A percentile compares a stretch with the other conserved stretches of the same genome.
phyloP scores from a whole-genome alignment of 2,113 vertebrate species.

The Pseudopipra pipra region DNA sequence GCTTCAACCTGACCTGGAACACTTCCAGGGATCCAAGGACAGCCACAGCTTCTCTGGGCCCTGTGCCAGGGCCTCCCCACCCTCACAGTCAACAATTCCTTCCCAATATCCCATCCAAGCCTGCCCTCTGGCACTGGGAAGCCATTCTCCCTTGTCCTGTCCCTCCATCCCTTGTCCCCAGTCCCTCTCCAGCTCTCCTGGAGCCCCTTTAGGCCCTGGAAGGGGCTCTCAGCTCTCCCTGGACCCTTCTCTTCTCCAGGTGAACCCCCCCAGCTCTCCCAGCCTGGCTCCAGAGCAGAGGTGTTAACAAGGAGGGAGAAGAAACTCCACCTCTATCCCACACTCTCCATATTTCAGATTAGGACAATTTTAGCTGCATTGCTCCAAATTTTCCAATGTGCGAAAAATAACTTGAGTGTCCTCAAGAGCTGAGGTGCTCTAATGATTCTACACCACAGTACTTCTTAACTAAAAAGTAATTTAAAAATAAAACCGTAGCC shows the following conservation, averaged over 20 bases:
- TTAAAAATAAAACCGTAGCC: conserved; percentile 60
- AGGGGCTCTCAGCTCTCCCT: neutral
- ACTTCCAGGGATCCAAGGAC: neutral
- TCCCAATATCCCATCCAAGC: fast-evolving
- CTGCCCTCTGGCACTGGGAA: neutral
- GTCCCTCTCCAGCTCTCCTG: neutral
- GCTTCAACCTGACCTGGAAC: fast-evolving
- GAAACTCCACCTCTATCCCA: neutral
- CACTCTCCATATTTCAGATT: neutral
- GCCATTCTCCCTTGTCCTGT: neutral
- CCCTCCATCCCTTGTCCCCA: neutral
- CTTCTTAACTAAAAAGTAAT: conserved; percentile 29
- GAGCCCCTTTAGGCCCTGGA: fast-evolving
- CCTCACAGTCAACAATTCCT: neutral
- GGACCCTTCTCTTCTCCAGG: neutral
- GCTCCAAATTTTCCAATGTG: neutral
- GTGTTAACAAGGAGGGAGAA: neutral
- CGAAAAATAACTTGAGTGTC: conserved; percentile 33
- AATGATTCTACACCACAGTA: neutral
- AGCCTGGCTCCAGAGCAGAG: neutral
- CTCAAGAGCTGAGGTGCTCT: neutral
- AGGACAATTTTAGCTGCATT: conserved; percentile 1
- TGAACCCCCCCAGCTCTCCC: neutral
- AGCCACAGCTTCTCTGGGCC: neutral
- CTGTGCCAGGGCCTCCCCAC: neutral